These are phyloP conservation scores for Eilema caniola DNA, from an alignment of 2,888 invertebrate species.

Conservation along the genomic window DNA sequence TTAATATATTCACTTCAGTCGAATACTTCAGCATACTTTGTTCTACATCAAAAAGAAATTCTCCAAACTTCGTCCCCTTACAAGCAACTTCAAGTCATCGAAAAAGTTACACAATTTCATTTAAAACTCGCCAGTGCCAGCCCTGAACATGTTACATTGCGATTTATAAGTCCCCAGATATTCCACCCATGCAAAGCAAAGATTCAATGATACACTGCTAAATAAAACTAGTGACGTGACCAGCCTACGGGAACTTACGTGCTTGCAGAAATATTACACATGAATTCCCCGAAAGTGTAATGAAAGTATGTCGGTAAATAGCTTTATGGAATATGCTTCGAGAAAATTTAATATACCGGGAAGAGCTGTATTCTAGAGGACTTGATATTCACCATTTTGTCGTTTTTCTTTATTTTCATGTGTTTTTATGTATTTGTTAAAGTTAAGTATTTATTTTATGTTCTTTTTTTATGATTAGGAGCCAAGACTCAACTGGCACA, in stretches of 20 bases:
- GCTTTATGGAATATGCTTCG: conserved; percentile 5
- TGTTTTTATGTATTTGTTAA: background rate
- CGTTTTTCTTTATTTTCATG: background rate
- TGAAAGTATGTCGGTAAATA: conserved; percentile 9
- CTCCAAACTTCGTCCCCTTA: background rate
- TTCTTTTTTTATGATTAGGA: no score
- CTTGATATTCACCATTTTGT: background rate
- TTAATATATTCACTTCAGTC: background rate
- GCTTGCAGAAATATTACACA: conserved; percentile 13
- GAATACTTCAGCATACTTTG: background rate
- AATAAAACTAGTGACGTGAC: conserved; percentile 54
- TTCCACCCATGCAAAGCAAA: conserved; percentile 37
- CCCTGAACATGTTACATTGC: conserved; percentile 19
- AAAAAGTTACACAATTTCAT: background rate
- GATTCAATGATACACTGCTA: conserved; percentile 52
- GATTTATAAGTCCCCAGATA: conserved; percentile 49
- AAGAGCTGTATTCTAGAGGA: background rate
- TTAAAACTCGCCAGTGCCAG: conserved; percentile 1
- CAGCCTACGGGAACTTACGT: conserved; percentile 9
- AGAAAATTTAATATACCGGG: conserved; percentile 9
- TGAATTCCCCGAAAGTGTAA: conserved; percentile 4
- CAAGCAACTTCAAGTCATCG: background rate
- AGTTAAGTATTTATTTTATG: no score
- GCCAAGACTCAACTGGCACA: no score
- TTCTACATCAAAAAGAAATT: background rate